Evolutionary conservation across 2,888 invertebrate genomes (phyloP), one percentile per base, ranked within the genome.

Genomic region (Osmoderma eremita): DNA sequence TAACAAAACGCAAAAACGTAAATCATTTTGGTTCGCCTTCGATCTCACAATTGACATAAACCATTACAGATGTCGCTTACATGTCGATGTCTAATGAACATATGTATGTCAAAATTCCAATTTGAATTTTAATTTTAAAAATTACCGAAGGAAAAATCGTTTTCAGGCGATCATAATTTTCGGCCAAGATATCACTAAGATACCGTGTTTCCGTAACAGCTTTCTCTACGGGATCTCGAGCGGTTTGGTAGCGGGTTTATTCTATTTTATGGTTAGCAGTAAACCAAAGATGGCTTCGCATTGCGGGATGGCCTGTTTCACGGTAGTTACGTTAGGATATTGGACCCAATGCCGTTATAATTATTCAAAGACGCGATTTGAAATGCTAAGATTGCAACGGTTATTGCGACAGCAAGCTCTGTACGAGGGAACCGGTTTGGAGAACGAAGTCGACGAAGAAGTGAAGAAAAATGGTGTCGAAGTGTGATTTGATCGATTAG

Each of bases 161-260:
- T 83, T 83, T 63, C 81, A 90, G 88, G 83, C 86, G 36, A 72
- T 90, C 4, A 78, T 85, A 10, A 73, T 92, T 56, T 91, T 92
- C 79, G 92, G 92, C 8, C 84, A 88, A 73, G 90, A 93, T 81
- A 78, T 93, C 18, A 83, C 90, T 0, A 86, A 90, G 82, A 90
- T 94, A 68, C 93, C 93, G 0, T 94, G 94, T 80, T 93, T 93
- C 79, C 86, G 92, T 69, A 88, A 88, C 75, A 91, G 91, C 78
- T 90, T 91, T 76, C 78, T 94, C 0, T 90, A 90, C 80, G 93
- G 93, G 8, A 87, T 93, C 61, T 81, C 86, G 58, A 86, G 90
- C 49, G 93, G 93, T 54, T 75, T 93, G 20, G 88, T 85, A 2
- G 79, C 84, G 69, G 93, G 93, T 10, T 76, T 93, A 65, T 82